Evolutionary conservation across 1,140 invertebrate genomes (phyloP).

Genomic region (Gerris buenoi): DNA sequence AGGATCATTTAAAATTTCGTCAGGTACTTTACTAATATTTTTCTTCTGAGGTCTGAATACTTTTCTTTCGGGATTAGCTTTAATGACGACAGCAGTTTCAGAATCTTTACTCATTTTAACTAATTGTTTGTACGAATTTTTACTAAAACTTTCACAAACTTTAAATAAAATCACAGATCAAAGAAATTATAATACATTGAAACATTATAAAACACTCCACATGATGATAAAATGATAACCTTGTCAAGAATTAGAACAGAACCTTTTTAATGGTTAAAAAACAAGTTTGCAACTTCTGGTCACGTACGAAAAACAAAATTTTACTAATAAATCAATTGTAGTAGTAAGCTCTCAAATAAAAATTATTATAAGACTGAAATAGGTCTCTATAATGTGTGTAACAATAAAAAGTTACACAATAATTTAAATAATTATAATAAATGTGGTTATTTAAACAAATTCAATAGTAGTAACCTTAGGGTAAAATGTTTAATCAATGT

Average conservation of each 20-base stretch:
- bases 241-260: too few relatives aligned
- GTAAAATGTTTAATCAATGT: not conserved
- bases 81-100: slow-evolving; percentile 45
- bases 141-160: too few relatives aligned
- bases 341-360: too few relatives aligned
- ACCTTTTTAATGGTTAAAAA: not conserved
- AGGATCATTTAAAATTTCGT: slow-evolving; percentile 65
- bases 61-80: slow-evolving; percentile 58
- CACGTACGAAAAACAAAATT: too few relatives aligned
- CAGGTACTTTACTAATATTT: slow-evolving; percentile 61
- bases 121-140: too few relatives aligned
- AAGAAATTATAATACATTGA: too few relatives aligned
- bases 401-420: too few relatives aligned
- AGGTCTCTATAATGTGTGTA: too few relatives aligned
- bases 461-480: not conserved
- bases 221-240: not conserved
- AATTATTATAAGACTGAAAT: too few relatives aligned
- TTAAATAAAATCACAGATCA: too few relatives aligned
- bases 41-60: slow-evolving; percentile 54
- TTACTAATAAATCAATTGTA: too few relatives aligned
- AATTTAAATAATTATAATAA: too few relatives aligned
- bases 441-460: not conserved
- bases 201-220: not conserved
- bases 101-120: not conserved
- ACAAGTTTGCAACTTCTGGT: not conserved